A percentile compares a stretch with the other conserved stretches of the same genome.
Conservation (phyloP, 1,140 invertebrate genomes). For the Gonatopus flavifemur region DNA sequence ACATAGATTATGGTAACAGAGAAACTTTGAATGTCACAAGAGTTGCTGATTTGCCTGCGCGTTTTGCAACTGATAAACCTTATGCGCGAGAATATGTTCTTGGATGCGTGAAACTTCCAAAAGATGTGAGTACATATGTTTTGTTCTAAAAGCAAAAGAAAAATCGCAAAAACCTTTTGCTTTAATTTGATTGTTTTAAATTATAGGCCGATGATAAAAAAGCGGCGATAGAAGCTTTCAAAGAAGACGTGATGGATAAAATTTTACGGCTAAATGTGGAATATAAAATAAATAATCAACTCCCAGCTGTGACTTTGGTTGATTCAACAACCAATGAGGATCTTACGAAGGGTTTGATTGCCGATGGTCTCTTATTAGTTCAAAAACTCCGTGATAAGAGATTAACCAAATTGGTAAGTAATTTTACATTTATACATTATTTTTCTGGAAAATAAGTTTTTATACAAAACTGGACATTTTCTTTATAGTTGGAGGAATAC, state of each 20-base stretch:
- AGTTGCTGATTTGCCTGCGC: constrained; percentile 77
- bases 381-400: constrained; percentile 80
- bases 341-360: constrained; percentile 80
- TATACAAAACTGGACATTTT: no score
- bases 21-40: constrained; percentile 63
- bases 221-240: constrained; percentile 73
- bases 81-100: constrained; percentile 86
- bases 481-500: constrained; percentile 74
- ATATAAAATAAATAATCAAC: constrained; percentile 62
- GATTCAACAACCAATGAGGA: constrained; percentile 77
- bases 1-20: constrained; percentile 96
- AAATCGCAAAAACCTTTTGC: constrained; percentile 4
- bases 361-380: constrained; percentile 82
- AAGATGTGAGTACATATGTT: constrained; percentile 68
- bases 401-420: constrained; percentile 73
- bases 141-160: background rate
- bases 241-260: constrained; percentile 67
- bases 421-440: constrained; percentile 2
- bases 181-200: no score
- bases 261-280: constrained; percentile 77
- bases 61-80: constrained; percentile 72
- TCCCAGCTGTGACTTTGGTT: constrained; percentile 73
- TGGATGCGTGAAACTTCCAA: constrained; percentile 80
- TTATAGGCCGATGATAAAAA: constrained; percentile 73
- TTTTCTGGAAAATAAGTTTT: background rate